Base-by-base conservation (phyloP, 2,888 invertebrate genomes). In the Dorcus parallelipipedus region DNA sequence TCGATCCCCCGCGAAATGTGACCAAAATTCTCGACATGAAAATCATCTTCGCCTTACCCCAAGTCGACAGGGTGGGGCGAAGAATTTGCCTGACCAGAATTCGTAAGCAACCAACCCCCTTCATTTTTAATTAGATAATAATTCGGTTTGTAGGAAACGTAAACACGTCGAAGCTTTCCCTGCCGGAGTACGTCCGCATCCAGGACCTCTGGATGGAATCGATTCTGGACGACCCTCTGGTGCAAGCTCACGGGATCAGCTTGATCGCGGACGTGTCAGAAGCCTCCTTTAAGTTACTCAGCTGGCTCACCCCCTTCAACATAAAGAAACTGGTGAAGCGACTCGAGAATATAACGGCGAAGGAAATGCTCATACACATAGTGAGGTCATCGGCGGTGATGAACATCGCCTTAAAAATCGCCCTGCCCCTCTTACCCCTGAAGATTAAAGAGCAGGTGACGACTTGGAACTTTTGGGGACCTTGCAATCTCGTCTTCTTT, bases 131-230 rank as follows among this genome's bases (percentile, higher is more conserved):
- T 14, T 14, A 14, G n/a, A n/a, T n/a, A n/a, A n/a, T n/a, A n/a
- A n/a, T 14, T 14, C 1, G 14, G 14, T 14, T 14, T 14, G 14
- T 14, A 14, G 14, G 14, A 38, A 70, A 70, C 52, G 61, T 73
- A 6, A 67, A 74, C 58, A 63, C 71, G 1, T 60, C 64, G 0
- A 69, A 65, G 52, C 70, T 72, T 54, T 60, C 63, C 4, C 53
- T 77, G 2, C 55, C 67, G 38, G 76, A 78, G 50, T 62, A 76
- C 40, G 66, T 74, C 8, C 67, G 73, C 45, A 66, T 78, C 17
- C 77, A 78, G 54, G 77, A 77, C 59, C 64, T 76, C 3, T 77
- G 76, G 75, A 52, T 78, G 14, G 78, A 79, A 63, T 64, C 70
- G 14, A 67, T 74, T 9, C 57, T 77, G 56, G 75, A 77, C 52